A percentile compares a stretch with the other conserved stretches of the same genome.
phyloP scores from a whole-genome alignment of 2,888 invertebrate species.

The Cephus rjabovi region DNA sequence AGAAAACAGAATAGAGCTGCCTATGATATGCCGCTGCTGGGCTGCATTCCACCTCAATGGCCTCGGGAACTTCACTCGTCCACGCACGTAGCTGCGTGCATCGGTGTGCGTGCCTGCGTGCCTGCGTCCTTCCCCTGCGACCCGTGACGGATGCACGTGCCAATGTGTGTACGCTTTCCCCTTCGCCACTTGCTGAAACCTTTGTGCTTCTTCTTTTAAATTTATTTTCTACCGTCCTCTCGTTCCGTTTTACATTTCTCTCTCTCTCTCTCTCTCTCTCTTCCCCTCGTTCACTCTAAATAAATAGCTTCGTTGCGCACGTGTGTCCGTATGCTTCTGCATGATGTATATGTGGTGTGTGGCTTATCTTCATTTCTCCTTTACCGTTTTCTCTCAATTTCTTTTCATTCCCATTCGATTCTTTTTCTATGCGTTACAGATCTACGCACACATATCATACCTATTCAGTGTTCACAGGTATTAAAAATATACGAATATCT shows the following conservation, averaged over 20 bases:
- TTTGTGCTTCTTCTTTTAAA: neutral
- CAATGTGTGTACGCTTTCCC: neutral
- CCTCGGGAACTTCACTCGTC: neutral
- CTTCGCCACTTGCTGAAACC: neutral
- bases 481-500: neutral
- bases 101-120: neutral
- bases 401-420: neutral
- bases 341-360: neutral
- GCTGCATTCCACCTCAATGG: conserved; percentile 4
- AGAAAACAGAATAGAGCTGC: conserved; percentile 51
- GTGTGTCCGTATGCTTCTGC: neutral
- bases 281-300: conserved; percentile 8
- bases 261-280: neutral
- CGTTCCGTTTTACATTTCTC: neutral
- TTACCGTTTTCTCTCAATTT: neutral
- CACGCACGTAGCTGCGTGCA: neutral
- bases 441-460: neutral
- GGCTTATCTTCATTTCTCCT: neutral
- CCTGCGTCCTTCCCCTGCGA: too few species aligned
- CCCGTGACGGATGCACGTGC: neutral
- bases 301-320: conserved; percentile 21
- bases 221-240: neutral
- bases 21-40: conserved; percentile 49
- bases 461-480: neutral
- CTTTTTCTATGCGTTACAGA: neutral